Base-by-base conservation (phyloP, 2,888 invertebrate genomes). In the Malthinus seriepunctatus region DNA sequence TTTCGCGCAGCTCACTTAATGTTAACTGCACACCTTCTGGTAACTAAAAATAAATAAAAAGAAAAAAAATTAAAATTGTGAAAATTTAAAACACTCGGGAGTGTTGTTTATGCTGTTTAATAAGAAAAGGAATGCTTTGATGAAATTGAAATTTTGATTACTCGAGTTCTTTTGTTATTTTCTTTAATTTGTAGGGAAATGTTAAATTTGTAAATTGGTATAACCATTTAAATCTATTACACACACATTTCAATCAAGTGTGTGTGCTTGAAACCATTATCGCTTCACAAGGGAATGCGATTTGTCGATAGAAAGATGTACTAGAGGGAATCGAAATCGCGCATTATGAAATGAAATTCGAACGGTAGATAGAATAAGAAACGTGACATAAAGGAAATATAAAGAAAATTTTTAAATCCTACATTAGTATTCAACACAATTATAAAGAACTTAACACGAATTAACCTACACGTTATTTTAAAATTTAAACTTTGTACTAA, bases 1-100 rank as follows among this genome's bases (percentile, higher is more conserved):
- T 96, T 80, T 95, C 95, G 86, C 95, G 95, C 84, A 97, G 90
- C 87, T 97, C 96, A 80, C 90, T 89, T 85, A 95, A 86, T 80
- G 91, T 91, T 86, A 92, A 86, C 89, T 89, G 89, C 86, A 89
- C 89, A 82, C 91, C 91, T 87, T 91, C 91, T 86, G 91, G 90
- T 90, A 91, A 88, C 91, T 92, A 84, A 67, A 86, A 86, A 60
- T 66, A 71, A 66, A 66, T 15, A 58, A 46, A 42, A 46, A 53
- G 51, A 35, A 49, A 37, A 45, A 51, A 45, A 15, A 10, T 23
- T 23, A 51, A 51, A 45, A 10, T n/a, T 15, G 32, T 8, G 32
- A 46, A n/a, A 46, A 23, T 23, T 23, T 23, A 3, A 3, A 23
- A 23, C 5, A 5, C 5, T 23, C 23, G 23, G 5, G 23, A 5